Percentiles rank a stretch among this genome's conserved stretches.
Conservation (phyloP, 1,140 invertebrate genomes). For the Pogonomyrmex barbatus region DNA sequence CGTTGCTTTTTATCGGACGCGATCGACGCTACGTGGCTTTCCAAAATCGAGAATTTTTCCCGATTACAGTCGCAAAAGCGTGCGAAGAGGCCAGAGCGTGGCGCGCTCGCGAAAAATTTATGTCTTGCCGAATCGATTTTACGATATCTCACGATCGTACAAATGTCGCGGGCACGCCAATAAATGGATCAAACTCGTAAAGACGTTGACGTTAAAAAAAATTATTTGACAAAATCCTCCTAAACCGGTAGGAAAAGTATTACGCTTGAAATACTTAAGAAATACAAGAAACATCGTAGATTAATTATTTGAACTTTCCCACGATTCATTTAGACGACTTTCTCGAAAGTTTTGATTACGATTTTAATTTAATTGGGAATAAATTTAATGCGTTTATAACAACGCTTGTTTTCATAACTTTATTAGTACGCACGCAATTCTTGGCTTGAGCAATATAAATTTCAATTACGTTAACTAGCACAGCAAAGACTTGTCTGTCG, state of each 20-base stretch:
- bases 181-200: not conserved
- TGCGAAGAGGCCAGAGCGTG: not conserved
- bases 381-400: not conserved
- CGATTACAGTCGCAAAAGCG: conserved; percentile 47
- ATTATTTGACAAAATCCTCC: not conserved
- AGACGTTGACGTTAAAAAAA: not conserved
- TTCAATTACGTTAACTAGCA: conserved; percentile 41
- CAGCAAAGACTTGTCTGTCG: not conserved
- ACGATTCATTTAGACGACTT: not conserved
- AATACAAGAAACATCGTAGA: not conserved
- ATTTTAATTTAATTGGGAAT: conserved; percentile 19
- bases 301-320: not conserved
- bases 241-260: not conserved
- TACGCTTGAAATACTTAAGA: not conserved
- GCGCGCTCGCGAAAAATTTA: conserved; percentile 18
- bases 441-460: conserved; percentile 29
- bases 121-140: not conserved
- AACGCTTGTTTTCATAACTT: conserved; percentile 41
- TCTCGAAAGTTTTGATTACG: not conserved
- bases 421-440: not conserved
- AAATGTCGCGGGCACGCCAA: not conserved
- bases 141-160: not conserved
- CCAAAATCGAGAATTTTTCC: conserved; percentile 44
- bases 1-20: conserved; percentile 48
- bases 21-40: conserved; percentile 23